Evolutionary conservation across 2,113 vertebrate species (phyloP).

Genomic region (Neogobius melanostomus): DNA sequence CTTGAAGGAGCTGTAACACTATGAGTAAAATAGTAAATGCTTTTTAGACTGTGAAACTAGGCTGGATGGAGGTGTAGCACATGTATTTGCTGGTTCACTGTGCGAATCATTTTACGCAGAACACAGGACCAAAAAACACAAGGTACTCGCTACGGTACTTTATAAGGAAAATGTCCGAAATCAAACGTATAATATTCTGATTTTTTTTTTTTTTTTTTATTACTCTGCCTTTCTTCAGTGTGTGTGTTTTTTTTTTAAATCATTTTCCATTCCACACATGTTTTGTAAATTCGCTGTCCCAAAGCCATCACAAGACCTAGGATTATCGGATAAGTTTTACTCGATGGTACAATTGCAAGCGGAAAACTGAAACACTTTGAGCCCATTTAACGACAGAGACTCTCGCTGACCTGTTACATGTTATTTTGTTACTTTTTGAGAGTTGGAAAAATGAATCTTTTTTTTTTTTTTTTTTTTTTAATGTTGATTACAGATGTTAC

Average conservation of each 20-base stretch:
- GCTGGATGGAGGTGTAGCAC: conserved; percentile 39
- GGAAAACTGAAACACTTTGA: conserved; percentile 5
- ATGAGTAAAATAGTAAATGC: conserved; percentile 40
- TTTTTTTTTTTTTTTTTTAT: conserved; percentile 37
- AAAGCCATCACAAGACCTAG: conserved; percentile 12
- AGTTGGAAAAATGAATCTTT: conserved; percentile 36
- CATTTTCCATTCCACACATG: conserved; percentile 60
- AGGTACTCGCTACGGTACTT: conserved; percentile 52
- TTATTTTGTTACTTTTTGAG: conserved; percentile 45
- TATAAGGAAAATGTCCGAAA: conserved; percentile 42
- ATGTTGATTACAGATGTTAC: conserved; percentile 61
- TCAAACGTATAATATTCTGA: conserved; percentile 51
- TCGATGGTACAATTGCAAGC: conserved; percentile 23
- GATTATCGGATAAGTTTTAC: not conserved
- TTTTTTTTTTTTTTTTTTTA: conserved; percentile 30
- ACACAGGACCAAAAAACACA: conserved; percentile 67
- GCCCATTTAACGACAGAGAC: conserved; percentile 32
- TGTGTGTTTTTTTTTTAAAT: not conserved
- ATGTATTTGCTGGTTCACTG: conserved; percentile 9
- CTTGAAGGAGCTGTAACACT: conserved; percentile 40
- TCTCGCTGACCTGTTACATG: conserved; percentile 54
- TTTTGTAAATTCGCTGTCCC: conserved; percentile 26
- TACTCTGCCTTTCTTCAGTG: conserved; percentile 56
- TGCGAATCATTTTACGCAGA: conserved; percentile 26
- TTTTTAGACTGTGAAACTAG: conserved; percentile 66